phyloP scores from a whole-genome alignment of 1,140 invertebrate species.

The Apolygus lucorum region DNA sequence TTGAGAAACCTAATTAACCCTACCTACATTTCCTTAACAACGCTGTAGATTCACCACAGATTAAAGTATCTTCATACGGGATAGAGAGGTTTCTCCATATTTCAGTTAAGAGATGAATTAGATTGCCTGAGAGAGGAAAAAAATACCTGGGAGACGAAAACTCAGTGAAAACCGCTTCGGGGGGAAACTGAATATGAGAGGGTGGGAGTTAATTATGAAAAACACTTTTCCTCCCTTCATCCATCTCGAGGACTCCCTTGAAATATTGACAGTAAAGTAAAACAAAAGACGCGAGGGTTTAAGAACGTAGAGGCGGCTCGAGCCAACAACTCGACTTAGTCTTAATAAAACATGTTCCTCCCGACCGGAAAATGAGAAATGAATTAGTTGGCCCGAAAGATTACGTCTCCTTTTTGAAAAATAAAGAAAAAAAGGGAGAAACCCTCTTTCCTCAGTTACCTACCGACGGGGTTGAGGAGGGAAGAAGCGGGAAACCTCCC shows the following conservation, averaged over 20 bases:
- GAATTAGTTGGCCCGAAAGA: conserved; percentile 6
- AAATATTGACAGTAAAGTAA: conserved; percentile 14
- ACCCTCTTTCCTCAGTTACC: background rate
- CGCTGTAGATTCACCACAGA: too few relatives aligned
- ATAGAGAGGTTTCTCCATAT: too few relatives aligned
- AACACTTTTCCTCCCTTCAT: background rate
- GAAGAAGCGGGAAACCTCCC: too few relatives aligned
- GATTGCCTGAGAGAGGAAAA: too few relatives aligned
- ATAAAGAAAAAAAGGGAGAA: too few relatives aligned
- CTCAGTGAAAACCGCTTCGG: too few relatives aligned
- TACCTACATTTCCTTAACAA: too few relatives aligned
- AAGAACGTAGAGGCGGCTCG: background rate
- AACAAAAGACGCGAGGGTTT: background rate
- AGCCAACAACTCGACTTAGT: background rate
- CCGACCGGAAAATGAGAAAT: conserved; percentile 13
- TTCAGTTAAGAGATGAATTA: too few relatives aligned
- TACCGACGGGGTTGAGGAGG: too few relatives aligned
- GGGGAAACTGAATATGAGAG: background rate
- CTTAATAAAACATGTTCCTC: conserved; percentile 8
- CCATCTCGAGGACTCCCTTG: background rate
- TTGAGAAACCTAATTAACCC: too few relatives aligned
- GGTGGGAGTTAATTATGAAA: conserved; percentile 11
- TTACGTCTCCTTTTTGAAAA: background rate
- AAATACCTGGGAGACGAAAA: too few relatives aligned
- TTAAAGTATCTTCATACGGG: too few relatives aligned